phyloP scores from a whole-genome alignment of 2,888 invertebrate species.

The Flabesymbios commensalis region DNA sequence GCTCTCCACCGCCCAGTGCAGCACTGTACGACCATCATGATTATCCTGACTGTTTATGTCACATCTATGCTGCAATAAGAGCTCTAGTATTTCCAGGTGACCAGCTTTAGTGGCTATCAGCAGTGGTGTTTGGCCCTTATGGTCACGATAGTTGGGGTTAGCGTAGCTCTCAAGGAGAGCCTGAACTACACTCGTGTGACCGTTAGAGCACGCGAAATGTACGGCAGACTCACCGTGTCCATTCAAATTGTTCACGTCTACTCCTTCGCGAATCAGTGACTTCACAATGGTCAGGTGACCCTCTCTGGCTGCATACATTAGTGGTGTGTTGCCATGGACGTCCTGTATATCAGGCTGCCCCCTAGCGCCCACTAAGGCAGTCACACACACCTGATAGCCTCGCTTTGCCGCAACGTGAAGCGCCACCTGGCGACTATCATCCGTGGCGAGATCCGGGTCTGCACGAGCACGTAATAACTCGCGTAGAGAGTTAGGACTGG shows the following conservation, averaged over 20 bases:
- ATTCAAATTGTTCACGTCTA: slow-evolving; percentile 41
- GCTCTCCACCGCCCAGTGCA: slow-evolving; percentile 31
- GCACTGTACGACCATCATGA: slow-evolving; percentile 23
- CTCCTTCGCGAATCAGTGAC: slow-evolving; percentile 43
- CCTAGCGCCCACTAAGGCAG: slow-evolving; percentile 9
- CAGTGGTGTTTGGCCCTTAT: slow-evolving; percentile 44
- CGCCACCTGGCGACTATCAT: slow-evolving; percentile 19
- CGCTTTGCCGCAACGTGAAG: slow-evolving; percentile 26
- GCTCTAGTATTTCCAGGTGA: slow-evolving; percentile 10
- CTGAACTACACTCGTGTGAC: slow-evolving; percentile 43
- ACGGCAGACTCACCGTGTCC: slow-evolving; percentile 41
- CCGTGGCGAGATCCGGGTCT: slow-evolving; percentile 19
- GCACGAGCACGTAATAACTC: slow-evolving; percentile 29
- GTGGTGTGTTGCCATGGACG: slow-evolving; percentile 25
- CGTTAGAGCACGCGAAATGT: slow-evolving; percentile 47
- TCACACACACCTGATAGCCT: slow-evolving; percentile 26
- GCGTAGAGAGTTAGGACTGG: slow-evolving; percentile 23
- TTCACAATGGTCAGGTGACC: slow-evolving; percentile 35
- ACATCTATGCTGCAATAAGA: slow-evolving; percentile 18
- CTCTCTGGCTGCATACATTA: slow-evolving; percentile 28
- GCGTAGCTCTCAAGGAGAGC: slow-evolving; percentile 44
- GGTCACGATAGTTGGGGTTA: slow-evolving; percentile 42
- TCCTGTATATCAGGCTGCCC: slow-evolving; percentile 20
- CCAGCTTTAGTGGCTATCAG: slow-evolving; percentile 41
- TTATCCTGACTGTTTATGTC: slow-evolving; percentile 29